Base-by-base conservation (phyloP, 2,113 vertebrate genomes). In the Amphilophus citrinellus region DNA sequence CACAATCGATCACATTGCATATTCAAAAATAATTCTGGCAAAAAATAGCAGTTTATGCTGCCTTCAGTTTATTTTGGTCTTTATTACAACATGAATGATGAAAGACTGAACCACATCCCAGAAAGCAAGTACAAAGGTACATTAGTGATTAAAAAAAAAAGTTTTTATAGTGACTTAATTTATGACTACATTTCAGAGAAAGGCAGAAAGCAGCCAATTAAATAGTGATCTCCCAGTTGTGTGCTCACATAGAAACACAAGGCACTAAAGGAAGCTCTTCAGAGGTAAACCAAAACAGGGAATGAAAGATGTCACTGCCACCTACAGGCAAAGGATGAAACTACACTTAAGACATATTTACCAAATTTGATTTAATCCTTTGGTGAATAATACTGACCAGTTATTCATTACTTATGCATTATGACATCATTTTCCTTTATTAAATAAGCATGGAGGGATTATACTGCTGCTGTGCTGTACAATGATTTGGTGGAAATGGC, bases 261-360 rank as follows among this genome's bases (percentile, higher is more conserved):
- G 8, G 20, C 35, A 60, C 1, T 35, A 1, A 76, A 6, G 37
- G 18, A 59, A 3, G 44, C 30, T 53, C 56, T 53, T 32, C 2
- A 60, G 44, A 63, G 3, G 37, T 53, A 18, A 78, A 83, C 66
- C 10, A 47, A 75, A 56, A 86, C 24, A 24, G 37, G 32, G 80
- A 76, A 58, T 66, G 50, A 90, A 93, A 85, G 90, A 50, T 80
- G 17, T 86, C 88, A 94, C 92, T 91, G 92, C 93, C 94, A 85
- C 88, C 94, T 93, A 86, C 85, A 94, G 94, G 85, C 62, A 18
- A 11, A 57, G 1, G 5, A 66, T 10, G 32, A 63, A 68, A 91
- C 35, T 80, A 79, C 83, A 84, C 6, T 11, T 3, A 53, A 66
- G 53, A 50, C 2, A 58, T 3, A 32, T 37, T 59, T 7, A n/a